phyloP scores from a whole-genome alignment of 2,888 invertebrate species.

The Myathropa florea region DNA sequence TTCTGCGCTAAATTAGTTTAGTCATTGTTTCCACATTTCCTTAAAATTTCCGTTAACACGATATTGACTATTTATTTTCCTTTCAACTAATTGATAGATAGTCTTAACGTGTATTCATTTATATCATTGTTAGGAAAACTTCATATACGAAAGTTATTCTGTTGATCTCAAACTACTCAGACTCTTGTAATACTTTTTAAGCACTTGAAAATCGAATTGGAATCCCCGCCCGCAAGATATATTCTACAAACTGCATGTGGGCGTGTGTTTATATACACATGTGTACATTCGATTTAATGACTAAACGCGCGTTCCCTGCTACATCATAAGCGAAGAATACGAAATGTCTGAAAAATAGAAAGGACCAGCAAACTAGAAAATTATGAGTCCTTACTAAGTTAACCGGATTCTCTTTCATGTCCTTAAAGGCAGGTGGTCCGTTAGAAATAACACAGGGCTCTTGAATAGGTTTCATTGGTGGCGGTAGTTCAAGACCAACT shows the following conservation, averaged over 20 bases:
- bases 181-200: background rate
- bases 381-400: constrained; percentile 82
- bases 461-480: constrained; percentile 97
- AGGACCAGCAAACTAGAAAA: background rate
- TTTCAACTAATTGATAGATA: constrained; percentile 18
- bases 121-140: constrained; percentile 20
- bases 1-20: constrained; percentile 12
- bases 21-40: constrained; percentile 17
- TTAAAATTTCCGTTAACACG: background rate
- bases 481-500: constrained; percentile 91
- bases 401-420: constrained; percentile 82
- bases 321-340: background rate
- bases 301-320: background rate
- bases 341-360: background rate
- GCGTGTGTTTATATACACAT: background rate
- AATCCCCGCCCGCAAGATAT: constrained; percentile 30
- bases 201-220: constrained; percentile 2
- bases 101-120: constrained; percentile 2
- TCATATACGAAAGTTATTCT: background rate
- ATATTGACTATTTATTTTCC: constrained; percentile 16
- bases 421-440: constrained; percentile 80
- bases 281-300: background rate
- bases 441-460: constrained; percentile 82
- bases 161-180: background rate
- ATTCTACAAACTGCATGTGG: background rate